Evolutionary conservation across 2,888 invertebrate species (phyloP), one percentile per base, ranked within the genome.

Genomic region (Desoria tigrina): DNA sequence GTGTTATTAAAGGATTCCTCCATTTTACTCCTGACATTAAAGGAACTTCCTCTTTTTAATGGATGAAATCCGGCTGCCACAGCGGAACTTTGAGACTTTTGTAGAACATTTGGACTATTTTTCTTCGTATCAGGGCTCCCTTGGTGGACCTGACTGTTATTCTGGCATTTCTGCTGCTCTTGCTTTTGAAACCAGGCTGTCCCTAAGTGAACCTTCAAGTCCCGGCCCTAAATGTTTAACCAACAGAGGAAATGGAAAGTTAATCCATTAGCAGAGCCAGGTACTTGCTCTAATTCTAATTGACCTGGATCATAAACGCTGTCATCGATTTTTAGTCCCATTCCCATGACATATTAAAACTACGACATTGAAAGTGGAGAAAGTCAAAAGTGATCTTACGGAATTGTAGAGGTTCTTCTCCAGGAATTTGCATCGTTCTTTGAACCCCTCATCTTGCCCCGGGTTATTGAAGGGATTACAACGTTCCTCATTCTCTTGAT

Each of bases 331-430:
- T n/a, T n/a, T n/a, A n/a, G n/a, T n/a, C n/a, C n/a, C n/a, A n/a
- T n/a, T n/a, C n/a, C n/a, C n/a, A n/a, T n/a, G n/a, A n/a, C n/a
- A n/a, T n/a, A n/a, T n/a, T n/a, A n/a, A n/a, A 32, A 32, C 11
- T 11, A 32, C 4, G 32, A 18, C 21, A 60, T 28, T 51, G 51
- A 26, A 59, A 45, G 24, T 24, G 26, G 18, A n/a, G 9, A 42
- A 58, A 32, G 23, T 27, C 23, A 24, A 2, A 58, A 42, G 24
- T 28, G n/a, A 18, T 27, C 68, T 51, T 64, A 69, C 69, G 4
- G 69, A 69, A 51, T 69, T 66, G 64, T 69, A 69, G 49, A 69
- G 66, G 63, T 54, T 69, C 54, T 53, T 69, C 62, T 69, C 69
- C 3, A 69, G 28, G 24, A 69, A 66, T 55, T 66, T 69, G 62